Percentiles rank a stretch among this genome's conserved stretches.
Conservation (phyloP, 2,113 vertebrate genomes). For the Plecturocebus donacophilus region DNA sequence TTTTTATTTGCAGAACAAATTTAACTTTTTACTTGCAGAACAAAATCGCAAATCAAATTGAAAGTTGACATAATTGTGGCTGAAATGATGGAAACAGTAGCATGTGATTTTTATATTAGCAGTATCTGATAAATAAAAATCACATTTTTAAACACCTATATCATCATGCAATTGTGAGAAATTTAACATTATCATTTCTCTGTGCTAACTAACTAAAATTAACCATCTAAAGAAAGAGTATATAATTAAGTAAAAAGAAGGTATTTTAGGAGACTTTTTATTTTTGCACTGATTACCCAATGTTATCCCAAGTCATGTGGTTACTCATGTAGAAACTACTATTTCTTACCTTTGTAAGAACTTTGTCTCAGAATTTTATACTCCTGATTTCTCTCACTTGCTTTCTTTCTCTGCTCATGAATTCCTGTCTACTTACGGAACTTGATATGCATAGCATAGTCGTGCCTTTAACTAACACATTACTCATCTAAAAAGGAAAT, state of each 20-base stretch:
- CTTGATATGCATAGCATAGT: conserved; percentile 58
- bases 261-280: background rate
- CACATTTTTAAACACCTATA: conserved; percentile 33
- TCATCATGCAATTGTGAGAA: background rate
- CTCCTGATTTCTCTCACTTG: conserved; percentile 67
- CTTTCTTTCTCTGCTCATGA: conserved; percentile 51
- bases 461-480: conserved; percentile 51
- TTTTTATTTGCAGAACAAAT: no score
- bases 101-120: background rate
- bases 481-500: conserved; percentile 63
- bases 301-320: background rate
- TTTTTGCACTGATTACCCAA: background rate
- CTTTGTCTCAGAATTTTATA: background rate
- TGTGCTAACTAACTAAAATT: conserved; percentile 19
- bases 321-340: conserved; percentile 57
- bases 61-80: background rate
- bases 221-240: background rate
- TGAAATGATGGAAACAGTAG: background rate
- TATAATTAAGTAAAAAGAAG: conserved; percentile 9
- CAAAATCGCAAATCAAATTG: background rate
- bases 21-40: no score
- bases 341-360: background rate
- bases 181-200: conserved; percentile 32
- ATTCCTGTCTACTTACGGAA: background rate
- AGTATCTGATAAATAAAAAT: conserved; percentile 4